phyloP scores from a whole-genome alignment of 92 coral and sea anemone genomes.

The Epizoanthus scotinus region DNA sequence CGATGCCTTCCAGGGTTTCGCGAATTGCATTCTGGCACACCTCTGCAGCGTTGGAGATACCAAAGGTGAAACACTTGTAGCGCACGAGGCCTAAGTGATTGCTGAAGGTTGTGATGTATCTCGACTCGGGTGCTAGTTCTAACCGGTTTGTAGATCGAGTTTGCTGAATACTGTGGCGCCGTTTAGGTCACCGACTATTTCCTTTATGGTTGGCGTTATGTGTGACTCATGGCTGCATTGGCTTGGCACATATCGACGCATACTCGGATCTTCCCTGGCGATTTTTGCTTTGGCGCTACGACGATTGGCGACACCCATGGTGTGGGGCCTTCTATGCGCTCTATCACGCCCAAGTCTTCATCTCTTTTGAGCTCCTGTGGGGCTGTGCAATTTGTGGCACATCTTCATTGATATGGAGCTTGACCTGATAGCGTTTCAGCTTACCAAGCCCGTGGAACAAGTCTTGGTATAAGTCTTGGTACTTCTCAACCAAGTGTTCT shows the following conservation, averaged over 20 bases:
- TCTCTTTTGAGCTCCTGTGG: constrained; percentile 32
- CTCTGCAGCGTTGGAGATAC: constrained; percentile 43
- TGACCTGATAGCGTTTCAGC: constrained; percentile 17
- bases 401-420: constrained; percentile 28
- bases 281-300: constrained; percentile 45
- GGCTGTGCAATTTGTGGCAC: constrained; percentile 37
- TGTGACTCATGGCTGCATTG: constrained; percentile 35
- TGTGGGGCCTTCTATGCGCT: constrained; percentile 41
- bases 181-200: constrained; percentile 45
- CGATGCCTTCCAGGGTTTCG: constrained; percentile 43
- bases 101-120: constrained; percentile 54
- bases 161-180: constrained; percentile 37
- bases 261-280: constrained; percentile 38
- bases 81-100: constrained; percentile 46
- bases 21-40: constrained; percentile 47
- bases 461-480: background rate
- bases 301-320: constrained; percentile 48
- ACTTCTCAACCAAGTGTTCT: constrained; percentile 7
- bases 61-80: constrained; percentile 53
- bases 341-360: constrained; percentile 41
- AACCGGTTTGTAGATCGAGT: constrained; percentile 37
- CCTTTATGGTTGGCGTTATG: constrained; percentile 44
- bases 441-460: constrained; percentile 43
- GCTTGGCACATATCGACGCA: constrained; percentile 46
- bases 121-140: constrained; percentile 46